Conservation (phyloP, 2,888 invertebrate genomes). For the Tachina grossa region DNA sequence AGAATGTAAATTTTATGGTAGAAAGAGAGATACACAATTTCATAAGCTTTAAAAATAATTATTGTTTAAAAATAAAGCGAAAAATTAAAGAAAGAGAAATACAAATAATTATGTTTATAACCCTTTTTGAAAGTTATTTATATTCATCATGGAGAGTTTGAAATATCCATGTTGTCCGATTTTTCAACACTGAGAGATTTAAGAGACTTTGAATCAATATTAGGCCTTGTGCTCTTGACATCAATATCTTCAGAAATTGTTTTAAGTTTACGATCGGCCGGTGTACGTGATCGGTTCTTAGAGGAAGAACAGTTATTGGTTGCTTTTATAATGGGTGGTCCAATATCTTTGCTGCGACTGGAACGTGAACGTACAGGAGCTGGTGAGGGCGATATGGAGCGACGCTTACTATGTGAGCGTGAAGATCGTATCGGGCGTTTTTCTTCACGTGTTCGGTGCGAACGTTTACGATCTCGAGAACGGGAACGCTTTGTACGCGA, state of each 20-base stretch:
- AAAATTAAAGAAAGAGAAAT: slow-evolving; percentile 54
- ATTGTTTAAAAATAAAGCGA: slow-evolving; percentile 38
- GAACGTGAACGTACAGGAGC: slow-evolving; percentile 76
- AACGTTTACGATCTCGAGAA: slow-evolving; percentile 86
- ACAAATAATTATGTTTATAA: slow-evolving; percentile 55
- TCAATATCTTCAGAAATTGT: slow-evolving; percentile 79
- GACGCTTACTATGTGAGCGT: slow-evolving; percentile 81
- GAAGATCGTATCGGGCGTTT: slow-evolving; percentile 82
- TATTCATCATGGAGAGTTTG: slow-evolving; percentile 87
- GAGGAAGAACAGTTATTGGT: slow-evolving; percentile 76
- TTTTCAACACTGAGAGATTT: slow-evolving; percentile 84
- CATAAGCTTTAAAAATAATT: slow-evolving; percentile 48
- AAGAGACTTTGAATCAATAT: slow-evolving; percentile 84
- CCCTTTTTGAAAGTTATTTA: slow-evolving; percentile 28
- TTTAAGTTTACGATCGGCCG: slow-evolving; percentile 80
- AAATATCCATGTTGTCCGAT: slow-evolving; percentile 91
- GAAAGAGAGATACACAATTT: slow-evolving; percentile 46
- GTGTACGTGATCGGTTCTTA: slow-evolving; percentile 80
- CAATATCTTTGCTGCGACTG: slow-evolving; percentile 80
- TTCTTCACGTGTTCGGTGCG: slow-evolving; percentile 83
- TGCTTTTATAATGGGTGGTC: slow-evolving; percentile 65
- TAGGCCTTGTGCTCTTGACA: slow-evolving; percentile 79
- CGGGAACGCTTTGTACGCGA: slow-evolving; percentile 81
- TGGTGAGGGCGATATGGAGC: slow-evolving; percentile 82
- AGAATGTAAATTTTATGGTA: slow-evolving; percentile 43